These are phyloP conservation scores for Callosobruchus maculatus DNA, from an alignment of 2,888 invertebrate genomes.

Conservation along the genomic window DNA sequence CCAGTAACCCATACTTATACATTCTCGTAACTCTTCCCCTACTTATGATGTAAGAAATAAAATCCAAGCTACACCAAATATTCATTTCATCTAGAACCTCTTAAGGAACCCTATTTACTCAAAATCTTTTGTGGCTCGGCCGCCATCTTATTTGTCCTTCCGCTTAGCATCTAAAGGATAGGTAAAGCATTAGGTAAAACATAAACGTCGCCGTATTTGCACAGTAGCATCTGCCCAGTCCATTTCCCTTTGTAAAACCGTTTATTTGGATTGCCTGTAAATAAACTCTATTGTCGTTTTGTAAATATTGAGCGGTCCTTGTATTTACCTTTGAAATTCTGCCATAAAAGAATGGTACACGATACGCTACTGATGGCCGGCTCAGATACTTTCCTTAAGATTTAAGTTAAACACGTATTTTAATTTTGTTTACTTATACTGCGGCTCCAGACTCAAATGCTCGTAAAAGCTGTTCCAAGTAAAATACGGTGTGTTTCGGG, in stretches of 20 bases:
- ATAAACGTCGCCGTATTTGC: not conserved
- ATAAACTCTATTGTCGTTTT: not conserved
- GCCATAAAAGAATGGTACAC: not conserved
- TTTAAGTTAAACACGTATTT: not conserved
- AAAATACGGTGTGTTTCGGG: too few species aligned
- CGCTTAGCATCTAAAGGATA: not conserved
- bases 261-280: not conserved
- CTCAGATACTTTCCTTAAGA: not conserved
- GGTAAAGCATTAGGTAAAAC: not conserved
- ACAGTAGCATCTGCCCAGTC: not conserved
- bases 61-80: not conserved
- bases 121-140: not conserved
- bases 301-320: not conserved
- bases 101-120: not conserved
- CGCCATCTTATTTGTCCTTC: not conserved
- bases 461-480: too few species aligned
- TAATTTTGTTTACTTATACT: not conserved
- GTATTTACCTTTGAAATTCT: not conserved
- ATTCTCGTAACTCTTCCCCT: too few species aligned
- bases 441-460: not conserved
- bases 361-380: not conserved
- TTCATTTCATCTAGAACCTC: not conserved
- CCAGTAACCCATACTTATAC: too few species aligned
- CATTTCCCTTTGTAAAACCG: not conserved
- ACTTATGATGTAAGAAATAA: too few species aligned